phyloP scores from a whole-genome alignment of 2,888 invertebrate species.

The Hipparchia sbordonii region DNA sequence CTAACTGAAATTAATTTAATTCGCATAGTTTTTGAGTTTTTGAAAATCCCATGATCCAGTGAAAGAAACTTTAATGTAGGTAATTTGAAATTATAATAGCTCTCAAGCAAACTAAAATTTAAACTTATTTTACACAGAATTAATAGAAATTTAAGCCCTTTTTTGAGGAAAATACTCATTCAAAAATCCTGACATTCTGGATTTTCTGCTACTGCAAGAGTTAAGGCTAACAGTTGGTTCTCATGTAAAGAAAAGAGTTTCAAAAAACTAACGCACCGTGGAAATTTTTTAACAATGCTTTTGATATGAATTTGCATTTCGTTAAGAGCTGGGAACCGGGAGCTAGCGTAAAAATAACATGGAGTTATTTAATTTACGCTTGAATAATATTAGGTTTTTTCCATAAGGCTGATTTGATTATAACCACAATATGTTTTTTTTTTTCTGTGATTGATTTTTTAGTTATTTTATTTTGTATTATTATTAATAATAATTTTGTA shows the following conservation, averaged over 20 bases:
- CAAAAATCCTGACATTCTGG: background rate
- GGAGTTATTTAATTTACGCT: constrained; percentile 5
- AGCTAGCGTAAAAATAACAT: constrained; percentile 6
- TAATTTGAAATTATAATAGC: background rate
- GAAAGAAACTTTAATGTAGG: too few relatives aligned
- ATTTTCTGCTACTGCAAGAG: background rate
- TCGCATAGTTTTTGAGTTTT: too few relatives aligned
- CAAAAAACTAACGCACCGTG: constrained; percentile 8
- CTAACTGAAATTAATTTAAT: too few relatives aligned
- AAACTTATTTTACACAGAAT: background rate
- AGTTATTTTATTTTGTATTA: too few relatives aligned
- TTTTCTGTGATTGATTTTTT: too few relatives aligned
- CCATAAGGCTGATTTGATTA: too few relatives aligned
- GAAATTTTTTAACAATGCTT: constrained; percentile 32
- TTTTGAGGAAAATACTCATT: constrained; percentile 1
- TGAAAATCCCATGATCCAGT: too few relatives aligned
- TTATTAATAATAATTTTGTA: too few relatives aligned
- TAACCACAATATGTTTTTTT: too few relatives aligned
- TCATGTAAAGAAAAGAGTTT: constrained; percentile 10
- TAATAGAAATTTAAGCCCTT: background rate
- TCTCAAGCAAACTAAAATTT: background rate
- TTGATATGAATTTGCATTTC: constrained; percentile 35
- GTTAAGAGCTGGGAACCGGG: constrained; percentile 15
- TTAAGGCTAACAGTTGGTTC: constrained; percentile 16
- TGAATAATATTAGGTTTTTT: constrained; percentile 9